Evolutionary conservation across 2,113 vertebrate genomes (phyloP), one percentile per base, ranked within the genome.

Genomic region (Chaenogobius annularis): DNA sequence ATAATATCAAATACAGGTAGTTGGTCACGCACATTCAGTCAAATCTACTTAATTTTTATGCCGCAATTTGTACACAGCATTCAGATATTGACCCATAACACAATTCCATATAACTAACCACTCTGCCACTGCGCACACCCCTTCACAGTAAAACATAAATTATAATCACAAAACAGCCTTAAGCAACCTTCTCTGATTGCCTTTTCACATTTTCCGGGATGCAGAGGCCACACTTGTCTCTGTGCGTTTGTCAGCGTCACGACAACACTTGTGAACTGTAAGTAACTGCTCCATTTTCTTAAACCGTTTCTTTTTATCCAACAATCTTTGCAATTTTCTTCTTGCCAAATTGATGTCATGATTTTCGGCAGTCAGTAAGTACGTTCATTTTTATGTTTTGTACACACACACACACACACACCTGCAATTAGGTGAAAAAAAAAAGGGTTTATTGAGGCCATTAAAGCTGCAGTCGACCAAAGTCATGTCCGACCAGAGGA

Each of bases 251-350:
- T 73, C 78, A 63, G 46, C 70, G 11, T 55, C 73, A 48, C 46
- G 19, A n/a, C 40, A 37, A 7, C 55, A 23, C 31, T 50, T 35
- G 31, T 35, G 5, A 50, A 19, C 15, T 13, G 26, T 31, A 66
- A n/a, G 13, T 15, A 65, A 70, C 19, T 55, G n/a, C 26, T 26
- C 1, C 31, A 17, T 62, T 55, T 79, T 80, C 70, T 54, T 31
- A 31, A 31, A 31, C 26, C 26, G 2, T 31, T 31, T 31, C 26
- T 77, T 40, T 74, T 85, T 73, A 78, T 87, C 83, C 66, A 3
- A 72, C 46, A 52, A 72, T 76, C 73, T 74, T 67, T 46, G 47
- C 54, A 64, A 7, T 77, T 77, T 50, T 48, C 14, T n/a, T 66
- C 54, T 55, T 4, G 26, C 74, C 67, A 73, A 19, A 37, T 13